Conservation (phyloP, 2,888 invertebrate species). For the Drosophila tripunctata region DNA sequence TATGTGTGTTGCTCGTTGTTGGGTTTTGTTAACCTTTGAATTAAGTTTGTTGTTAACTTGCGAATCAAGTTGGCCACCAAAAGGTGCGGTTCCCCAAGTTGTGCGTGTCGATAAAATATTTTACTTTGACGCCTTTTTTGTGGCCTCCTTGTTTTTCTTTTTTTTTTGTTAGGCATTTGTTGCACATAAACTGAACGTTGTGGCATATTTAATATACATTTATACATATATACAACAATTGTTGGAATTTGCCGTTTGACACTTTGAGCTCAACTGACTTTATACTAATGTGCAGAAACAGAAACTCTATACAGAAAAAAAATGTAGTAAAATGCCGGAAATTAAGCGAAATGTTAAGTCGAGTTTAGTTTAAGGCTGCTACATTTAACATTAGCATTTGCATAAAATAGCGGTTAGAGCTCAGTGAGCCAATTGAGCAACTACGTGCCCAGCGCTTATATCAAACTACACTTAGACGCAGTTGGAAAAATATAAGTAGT, state of each 20-base stretch:
- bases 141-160: slow-evolving; percentile 38
- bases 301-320: not conserved
- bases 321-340: not conserved
- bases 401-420: no score
- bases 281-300: not conserved
- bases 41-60: slow-evolving; percentile 69
- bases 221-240: slow-evolving; percentile 10
- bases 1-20: slow-evolving; percentile 14
- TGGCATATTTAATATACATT: not conserved
- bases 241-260: slow-evolving; percentile 42
- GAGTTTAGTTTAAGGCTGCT: no score
- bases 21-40: slow-evolving; percentile 19
- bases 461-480: no score
- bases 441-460: no score
- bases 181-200: slow-evolving; percentile 1
- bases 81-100: slow-evolving; percentile 41
- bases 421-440: no score
- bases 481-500: no score
- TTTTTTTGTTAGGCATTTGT: slow-evolving; percentile 4
- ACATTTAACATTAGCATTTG: no score
- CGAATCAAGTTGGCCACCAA: slow-evolving; percentile 61
- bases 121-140: slow-evolving; percentile 72
- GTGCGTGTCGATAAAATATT: slow-evolving; percentile 79
- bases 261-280: slow-evolving; percentile 12
- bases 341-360: no score